Evolutionary conservation across 1,140 invertebrate species (phyloP).

Genomic region (Venturia canescens): DNA sequence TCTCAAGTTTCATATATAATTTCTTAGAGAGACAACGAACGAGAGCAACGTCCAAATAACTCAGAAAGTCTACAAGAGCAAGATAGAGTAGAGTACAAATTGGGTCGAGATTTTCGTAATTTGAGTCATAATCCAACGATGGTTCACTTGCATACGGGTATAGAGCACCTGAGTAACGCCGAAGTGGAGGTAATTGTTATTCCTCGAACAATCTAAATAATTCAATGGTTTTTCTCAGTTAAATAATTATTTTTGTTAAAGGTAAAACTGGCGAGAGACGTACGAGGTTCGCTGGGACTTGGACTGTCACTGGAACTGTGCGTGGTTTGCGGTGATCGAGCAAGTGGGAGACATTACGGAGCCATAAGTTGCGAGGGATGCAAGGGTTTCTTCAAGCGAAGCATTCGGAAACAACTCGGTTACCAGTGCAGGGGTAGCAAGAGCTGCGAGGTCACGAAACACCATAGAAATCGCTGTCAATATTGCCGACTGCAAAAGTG

Average conservation of each 20-base stretch:
- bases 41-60: conserved; percentile 65
- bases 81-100: conserved; percentile 66
- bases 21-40: conserved; percentile 63
- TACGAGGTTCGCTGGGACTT: conserved; percentile 73
- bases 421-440: conserved; percentile 96
- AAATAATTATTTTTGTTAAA: conserved; percentile 40
- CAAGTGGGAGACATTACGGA: conserved; percentile 95
- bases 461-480: conserved; percentile 97
- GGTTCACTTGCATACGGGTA: conserved; percentile 66
- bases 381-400: conserved; percentile 95
- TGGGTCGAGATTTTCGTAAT: conserved; percentile 67
- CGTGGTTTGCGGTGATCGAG: conserved; percentile 95
- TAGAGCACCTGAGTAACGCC: conserved; percentile 67
- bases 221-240: too few relatives aligned
- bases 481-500: conserved; percentile 98
- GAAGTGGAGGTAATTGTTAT: conserved; percentile 66
- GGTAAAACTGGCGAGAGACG: conserved; percentile 74
- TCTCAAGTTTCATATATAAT: conserved; percentile 10
- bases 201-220: conserved; percentile 19
- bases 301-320: conserved; percentile 87
- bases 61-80: conserved; percentile 62
- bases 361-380: conserved; percentile 96
- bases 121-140: conserved; percentile 64
- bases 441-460: conserved; percentile 98
- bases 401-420: conserved; percentile 95